Evolutionary conservation across 2,888 invertebrate genomes (phyloP).

Genomic region (Crepidodera aurea): DNA sequence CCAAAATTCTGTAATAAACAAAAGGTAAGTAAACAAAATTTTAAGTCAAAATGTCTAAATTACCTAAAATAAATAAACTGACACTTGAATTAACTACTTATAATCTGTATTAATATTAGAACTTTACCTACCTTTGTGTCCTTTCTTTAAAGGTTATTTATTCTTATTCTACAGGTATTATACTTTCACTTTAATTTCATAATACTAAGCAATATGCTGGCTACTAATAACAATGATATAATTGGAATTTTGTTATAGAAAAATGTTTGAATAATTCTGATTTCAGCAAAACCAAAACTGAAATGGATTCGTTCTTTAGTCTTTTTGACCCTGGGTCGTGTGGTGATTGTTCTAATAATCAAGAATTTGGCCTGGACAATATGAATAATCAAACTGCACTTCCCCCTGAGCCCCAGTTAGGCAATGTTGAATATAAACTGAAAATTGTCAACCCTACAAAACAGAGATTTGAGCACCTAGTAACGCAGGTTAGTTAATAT

Average conservation of each 20-base stretch:
- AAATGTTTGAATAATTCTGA: conserved; percentile 12
- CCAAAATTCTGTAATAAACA: conserved; percentile 28
- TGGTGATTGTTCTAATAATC: conserved; percentile 65
- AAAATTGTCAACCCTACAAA: conserved; percentile 92
- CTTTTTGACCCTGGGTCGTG: conserved; percentile 74
- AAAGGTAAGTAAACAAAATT: conserved; percentile 27
- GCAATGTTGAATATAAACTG: conserved; percentile 96
- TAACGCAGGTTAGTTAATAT: conserved; percentile 81
- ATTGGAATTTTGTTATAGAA: conserved; percentile 3
- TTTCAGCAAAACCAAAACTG: conserved; percentile 18
- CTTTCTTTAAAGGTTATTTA: conserved; percentile 2
- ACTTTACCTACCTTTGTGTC: not conserved
- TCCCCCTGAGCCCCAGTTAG: conserved; percentile 92
- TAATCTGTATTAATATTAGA: not conserved
- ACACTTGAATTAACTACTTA: not conserved
- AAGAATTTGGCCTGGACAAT: conserved; percentile 61
- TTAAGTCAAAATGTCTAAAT: conserved; percentile 1
- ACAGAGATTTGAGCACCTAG: conserved; percentile 92
- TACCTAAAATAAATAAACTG: not conserved
- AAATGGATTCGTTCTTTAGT: conserved; percentile 84
- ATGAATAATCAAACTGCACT: conserved; percentile 68
- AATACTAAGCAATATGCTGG: conserved; percentile 42
- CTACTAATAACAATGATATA: conserved; percentile 27
- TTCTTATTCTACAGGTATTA: not conserved
- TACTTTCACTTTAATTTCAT: conserved; percentile 47